Evolutionary conservation across 2,797 vertebrate species (phyloP).

Genomic region (Artibeus lituratus): DNA sequence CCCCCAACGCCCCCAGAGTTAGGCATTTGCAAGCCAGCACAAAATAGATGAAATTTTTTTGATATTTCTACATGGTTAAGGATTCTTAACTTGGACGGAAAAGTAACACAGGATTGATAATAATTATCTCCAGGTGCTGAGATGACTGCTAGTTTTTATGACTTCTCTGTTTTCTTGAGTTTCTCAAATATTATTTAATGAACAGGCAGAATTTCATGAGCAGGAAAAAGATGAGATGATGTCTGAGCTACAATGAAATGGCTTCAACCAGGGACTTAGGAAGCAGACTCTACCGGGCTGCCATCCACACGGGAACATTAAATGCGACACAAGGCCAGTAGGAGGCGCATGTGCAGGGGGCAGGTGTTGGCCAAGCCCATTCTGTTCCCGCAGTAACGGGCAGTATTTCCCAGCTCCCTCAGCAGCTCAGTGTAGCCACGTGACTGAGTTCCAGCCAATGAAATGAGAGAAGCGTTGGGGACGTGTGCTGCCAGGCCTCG

Average conservation of each 20-base stretch:
- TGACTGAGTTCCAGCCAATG: neutral
- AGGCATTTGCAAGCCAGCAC: neutral
- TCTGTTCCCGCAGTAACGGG: neutral
- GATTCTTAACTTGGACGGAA: neutral
- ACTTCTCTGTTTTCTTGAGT: neutral
- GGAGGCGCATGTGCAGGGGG: accelerated
- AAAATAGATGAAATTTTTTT: neutral
- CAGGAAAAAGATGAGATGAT: neutral
- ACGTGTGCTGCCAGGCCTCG: accelerated
- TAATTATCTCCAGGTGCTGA: neutral
- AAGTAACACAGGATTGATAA: neutral
- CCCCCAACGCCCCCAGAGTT: neutral
- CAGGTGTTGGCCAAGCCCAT: neutral
- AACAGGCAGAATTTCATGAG: neutral
- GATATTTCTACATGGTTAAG: neutral
- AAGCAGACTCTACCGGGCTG: neutral
- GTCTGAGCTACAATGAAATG: neutral
- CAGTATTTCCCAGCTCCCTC: neutral
- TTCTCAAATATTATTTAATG: neutral
- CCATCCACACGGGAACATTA: neutral
- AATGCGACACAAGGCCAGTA: neutral
- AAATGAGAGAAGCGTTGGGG: neutral
- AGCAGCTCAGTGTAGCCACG: neutral
- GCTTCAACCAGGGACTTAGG: neutral
- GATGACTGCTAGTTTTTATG: neutral